Evolutionary conservation across 2,797 vertebrate genomes (phyloP), one percentile per base, ranked within the genome.

Genomic region (Florisuga fusca): DNA sequence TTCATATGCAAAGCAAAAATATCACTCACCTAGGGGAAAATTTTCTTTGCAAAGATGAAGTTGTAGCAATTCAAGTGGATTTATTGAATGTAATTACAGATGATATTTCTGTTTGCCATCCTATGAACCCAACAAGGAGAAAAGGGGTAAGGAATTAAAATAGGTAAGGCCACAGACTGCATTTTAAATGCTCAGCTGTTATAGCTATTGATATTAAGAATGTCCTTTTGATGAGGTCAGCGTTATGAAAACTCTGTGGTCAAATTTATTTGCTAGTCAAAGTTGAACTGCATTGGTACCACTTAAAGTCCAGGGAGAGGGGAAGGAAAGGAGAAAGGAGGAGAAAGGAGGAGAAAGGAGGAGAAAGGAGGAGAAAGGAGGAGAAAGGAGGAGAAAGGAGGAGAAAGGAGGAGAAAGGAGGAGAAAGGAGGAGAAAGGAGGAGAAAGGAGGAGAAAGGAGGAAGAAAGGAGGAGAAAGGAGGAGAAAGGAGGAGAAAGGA

Each of bases 1-100:
- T 89, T 23, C 43, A 89, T 58, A 77, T 72, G 46, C 51, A 76
- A 85, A 85, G 38, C 54, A 89, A 83, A 91, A 95, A 63, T 31
- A 54, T 5, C 45, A 45, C 15, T 75, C 20, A 51, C 4, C 18
- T 17, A 53, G 9, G 15, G 15, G 22, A 72, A 64, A 85, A 15
- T 20, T 73, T 88, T 84, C 10, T 62, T 90, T 83, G 36, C 41
- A 82, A 91, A 89, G 57, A 59, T 41, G 22, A 22, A 87, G 6
- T 34, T 25, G 13, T 51, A 31, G 15, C 61, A 87, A 10, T 77
- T 90, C 26, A 54, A 69, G 12, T 38, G 74, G 29, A 61, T 68
- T 81, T 88, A 71, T 6, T 80, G 36, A 93, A 83, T 54, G 59
- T 8, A 77, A 12, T 45, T 78, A 72, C 16, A 75, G 57, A 69